Conservation (phyloP, 2,113 vertebrate species). For the Xiphophorus hellerii region DNA sequence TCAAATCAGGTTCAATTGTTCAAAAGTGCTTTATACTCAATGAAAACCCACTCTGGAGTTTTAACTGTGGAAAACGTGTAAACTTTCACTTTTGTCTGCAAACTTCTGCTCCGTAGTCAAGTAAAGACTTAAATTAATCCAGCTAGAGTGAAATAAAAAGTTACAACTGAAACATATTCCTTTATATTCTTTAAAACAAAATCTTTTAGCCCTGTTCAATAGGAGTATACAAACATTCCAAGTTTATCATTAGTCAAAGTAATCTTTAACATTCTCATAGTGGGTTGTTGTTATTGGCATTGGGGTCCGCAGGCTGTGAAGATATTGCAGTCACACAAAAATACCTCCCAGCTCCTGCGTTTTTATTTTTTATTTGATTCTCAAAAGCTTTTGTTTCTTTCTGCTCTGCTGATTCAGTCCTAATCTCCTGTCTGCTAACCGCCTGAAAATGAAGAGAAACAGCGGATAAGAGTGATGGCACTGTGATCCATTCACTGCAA, state of each 20-base stretch:
- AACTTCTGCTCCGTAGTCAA: conserved; percentile 21
- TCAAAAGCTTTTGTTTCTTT: conserved; percentile 56
- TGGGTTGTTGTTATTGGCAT: conserved; percentile 43
- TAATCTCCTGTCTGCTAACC: conserved; percentile 64
- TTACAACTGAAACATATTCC: not conserved
- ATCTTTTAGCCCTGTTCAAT: not conserved
- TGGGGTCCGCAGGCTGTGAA: conserved; percentile 44
- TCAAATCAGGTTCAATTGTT: conserved; percentile 62
- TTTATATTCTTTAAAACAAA: not conserved
- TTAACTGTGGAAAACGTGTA: conserved; percentile 5
- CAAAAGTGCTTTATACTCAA: conserved; percentile 39
- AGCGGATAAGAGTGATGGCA: conserved; percentile 49
- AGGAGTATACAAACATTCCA: not conserved
- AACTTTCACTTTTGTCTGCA: conserved; percentile 30
- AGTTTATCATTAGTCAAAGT: conserved; percentile 42
- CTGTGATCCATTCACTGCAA: conserved; percentile 44
- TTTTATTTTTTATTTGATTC: conserved; percentile 38
- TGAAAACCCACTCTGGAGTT: conserved; percentile 41
- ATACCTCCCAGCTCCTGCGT: conserved; percentile 34
- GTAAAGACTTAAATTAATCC: conserved; percentile 9
- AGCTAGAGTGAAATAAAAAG: conserved; percentile 2
- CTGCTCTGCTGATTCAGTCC: conserved; percentile 49
- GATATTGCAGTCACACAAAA: conserved; percentile 61
- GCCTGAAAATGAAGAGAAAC: conserved; percentile 51
- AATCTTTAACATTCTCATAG: conserved; percentile 32